Percentiles rank a stretch among this genome's conserved stretches.
phyloP scores from a whole-genome alignment of 2,113 vertebrate genomes.

The Syrrhaptes paradoxus region DNA sequence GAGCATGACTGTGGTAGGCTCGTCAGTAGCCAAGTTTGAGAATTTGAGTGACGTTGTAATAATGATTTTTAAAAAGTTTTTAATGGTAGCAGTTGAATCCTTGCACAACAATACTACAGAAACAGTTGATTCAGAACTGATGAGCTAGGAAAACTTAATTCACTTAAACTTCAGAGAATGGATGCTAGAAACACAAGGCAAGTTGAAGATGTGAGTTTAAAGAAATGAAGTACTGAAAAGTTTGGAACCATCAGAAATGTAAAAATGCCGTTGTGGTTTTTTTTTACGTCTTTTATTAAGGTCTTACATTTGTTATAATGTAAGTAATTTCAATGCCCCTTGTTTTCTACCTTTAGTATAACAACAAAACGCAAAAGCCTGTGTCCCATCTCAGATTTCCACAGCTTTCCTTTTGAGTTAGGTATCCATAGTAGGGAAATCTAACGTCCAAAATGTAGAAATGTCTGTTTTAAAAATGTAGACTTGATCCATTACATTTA shows the following conservation, averaged over 20 bases:
- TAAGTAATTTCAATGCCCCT: background rate
- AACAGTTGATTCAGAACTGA: background rate
- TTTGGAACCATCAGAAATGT: background rate
- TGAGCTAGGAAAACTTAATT: background rate
- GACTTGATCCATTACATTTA: background rate
- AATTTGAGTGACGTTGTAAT: background rate
- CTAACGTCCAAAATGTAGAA: background rate
- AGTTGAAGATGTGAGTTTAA: background rate
- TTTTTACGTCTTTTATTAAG: background rate
- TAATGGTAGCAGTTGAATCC: background rate
- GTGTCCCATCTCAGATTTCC: background rate
- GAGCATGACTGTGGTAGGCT: background rate
- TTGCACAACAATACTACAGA: background rate
- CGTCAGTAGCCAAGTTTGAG: background rate
- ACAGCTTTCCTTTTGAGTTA: background rate
- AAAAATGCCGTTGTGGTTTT: background rate
- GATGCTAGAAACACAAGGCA: background rate
- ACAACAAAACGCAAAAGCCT: background rate
- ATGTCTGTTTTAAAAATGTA: background rate
- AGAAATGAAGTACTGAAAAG: background rate
- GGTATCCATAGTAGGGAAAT: background rate
- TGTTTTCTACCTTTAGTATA: background rate
- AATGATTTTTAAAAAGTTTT: fast-evolving
- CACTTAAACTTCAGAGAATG: background rate
- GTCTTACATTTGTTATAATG: background rate